phyloP scores from a whole-genome alignment of 2,797 vertebrate species.

The Arnoldichthys spilopterus region DNA sequence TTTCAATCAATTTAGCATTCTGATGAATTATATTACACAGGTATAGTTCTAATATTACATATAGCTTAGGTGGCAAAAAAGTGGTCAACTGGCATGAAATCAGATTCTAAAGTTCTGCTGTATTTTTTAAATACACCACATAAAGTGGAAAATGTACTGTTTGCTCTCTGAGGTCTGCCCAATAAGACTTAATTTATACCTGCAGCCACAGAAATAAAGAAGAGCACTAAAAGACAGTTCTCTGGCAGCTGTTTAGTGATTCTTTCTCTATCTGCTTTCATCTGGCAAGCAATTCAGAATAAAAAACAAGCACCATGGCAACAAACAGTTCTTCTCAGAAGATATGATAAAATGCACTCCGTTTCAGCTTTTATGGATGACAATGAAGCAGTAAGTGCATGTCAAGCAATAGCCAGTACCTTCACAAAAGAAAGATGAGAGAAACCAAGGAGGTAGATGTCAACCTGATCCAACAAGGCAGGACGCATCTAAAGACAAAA shows the following conservation, averaged over 20 bases:
- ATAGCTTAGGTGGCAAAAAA: background rate
- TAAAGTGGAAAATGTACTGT: background rate
- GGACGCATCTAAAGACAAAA: background rate
- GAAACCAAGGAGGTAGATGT: background rate
- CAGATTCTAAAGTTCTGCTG: background rate
- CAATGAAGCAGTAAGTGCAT: background rate
- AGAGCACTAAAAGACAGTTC: background rate
- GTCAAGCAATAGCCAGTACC: background rate
- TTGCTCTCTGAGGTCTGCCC: background rate
- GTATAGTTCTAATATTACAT: background rate
- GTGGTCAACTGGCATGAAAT: background rate
- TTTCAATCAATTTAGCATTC: background rate
- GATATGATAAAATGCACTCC: background rate
- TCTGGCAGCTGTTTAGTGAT: background rate
- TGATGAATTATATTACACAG: background rate
- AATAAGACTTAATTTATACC: background rate
- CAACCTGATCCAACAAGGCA: background rate
- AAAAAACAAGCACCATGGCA: conserved; percentile 21
- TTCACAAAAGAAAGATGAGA: background rate
- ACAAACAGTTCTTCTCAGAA: background rate
- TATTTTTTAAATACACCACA: background rate
- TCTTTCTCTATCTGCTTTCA: background rate
- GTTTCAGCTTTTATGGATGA: conserved; percentile 5
- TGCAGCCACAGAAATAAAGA: background rate
- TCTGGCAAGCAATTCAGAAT: conserved; percentile 14